Evolutionary conservation across 2,797 vertebrate genomes (phyloP).

Genomic region (Somateria mollissima): DNA sequence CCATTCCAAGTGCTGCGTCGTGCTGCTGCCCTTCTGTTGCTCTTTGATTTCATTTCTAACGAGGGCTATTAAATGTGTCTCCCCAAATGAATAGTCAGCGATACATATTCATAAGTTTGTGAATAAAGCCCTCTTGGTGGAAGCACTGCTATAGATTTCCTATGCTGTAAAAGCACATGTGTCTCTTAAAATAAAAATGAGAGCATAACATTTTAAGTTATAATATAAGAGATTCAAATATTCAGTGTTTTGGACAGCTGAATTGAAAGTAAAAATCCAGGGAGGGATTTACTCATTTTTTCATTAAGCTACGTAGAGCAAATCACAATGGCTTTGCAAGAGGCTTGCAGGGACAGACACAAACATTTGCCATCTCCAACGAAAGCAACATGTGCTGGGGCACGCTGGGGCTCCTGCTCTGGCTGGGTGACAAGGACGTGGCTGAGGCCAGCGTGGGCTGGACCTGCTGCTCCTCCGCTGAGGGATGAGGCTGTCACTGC

Average conservation of each 20-base stretch:
- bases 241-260: not conserved
- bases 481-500: too few relatives aligned
- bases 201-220: not conserved
- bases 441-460: not conserved
- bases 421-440: not conserved
- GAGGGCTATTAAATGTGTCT: not conserved
- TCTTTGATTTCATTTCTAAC: not conserved
- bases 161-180: not conserved
- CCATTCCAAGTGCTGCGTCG: accelerated
- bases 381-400: accelerated
- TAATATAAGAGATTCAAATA: not conserved
- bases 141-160: not conserved
- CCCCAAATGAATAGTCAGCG: too few relatives aligned
- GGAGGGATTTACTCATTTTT: not conserved
- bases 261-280: not conserved
- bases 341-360: not conserved
- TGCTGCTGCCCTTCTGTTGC: not conserved
- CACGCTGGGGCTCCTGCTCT: not conserved
- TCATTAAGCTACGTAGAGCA: not conserved
- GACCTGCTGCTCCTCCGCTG: not conserved
- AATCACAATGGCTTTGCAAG: not conserved
- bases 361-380: not conserved
- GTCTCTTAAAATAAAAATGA: not conserved
- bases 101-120: not conserved
- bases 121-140: not conserved